Conservation (phyloP, 2,113 vertebrate genomes). For the Cromileptes altivelis region DNA sequence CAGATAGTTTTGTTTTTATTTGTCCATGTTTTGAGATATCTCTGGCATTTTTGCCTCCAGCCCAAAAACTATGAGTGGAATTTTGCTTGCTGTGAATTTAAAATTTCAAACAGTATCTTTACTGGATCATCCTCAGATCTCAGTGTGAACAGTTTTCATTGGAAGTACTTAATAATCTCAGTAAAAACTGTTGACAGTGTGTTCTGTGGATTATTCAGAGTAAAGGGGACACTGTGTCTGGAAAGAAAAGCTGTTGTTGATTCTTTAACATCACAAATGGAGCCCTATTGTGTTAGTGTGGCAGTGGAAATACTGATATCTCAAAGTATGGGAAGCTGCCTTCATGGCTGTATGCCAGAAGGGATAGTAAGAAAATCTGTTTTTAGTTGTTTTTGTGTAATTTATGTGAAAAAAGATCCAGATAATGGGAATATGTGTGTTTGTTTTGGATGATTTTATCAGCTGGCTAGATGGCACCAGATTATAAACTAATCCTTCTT, state of each 20-base stretch:
- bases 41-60: neutral
- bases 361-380: neutral
- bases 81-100: neutral
- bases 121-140: slow-evolving; percentile 6
- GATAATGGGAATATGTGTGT: slow-evolving; percentile 6
- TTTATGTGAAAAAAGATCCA: slow-evolving; percentile 9
- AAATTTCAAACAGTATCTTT: neutral
- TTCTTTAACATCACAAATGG: slow-evolving; percentile 11
- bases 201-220: neutral
- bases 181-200: slow-evolving; percentile 7
- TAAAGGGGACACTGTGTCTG: neutral
- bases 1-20: neutral
- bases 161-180: neutral
- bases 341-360: neutral
- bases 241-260: slow-evolving; percentile 9
- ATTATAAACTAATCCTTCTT: slow-evolving; percentile 12
- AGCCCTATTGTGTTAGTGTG: neutral
- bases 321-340: neutral
- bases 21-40: neutral
- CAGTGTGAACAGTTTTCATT: slow-evolving; percentile 22
- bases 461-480: neutral
- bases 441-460: slow-evolving; percentile 25
- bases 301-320: slow-evolving; percentile 1
- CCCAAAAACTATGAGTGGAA: neutral
- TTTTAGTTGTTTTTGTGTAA: neutral